Evolutionary conservation across 2,888 invertebrate species (phyloP).

Genomic region (Dicycla oo): DNA sequence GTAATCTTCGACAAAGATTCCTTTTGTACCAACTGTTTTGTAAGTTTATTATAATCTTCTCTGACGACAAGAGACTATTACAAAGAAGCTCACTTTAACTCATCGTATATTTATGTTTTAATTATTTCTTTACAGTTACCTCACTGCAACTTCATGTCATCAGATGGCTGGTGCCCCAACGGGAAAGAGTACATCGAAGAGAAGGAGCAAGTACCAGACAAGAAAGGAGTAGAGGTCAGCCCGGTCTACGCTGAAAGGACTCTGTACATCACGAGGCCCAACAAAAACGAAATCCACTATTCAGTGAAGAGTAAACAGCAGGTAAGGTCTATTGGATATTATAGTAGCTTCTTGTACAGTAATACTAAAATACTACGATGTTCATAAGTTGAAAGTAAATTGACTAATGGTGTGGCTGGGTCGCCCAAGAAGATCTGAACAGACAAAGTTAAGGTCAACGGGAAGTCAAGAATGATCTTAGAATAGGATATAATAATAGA

Average conservation of each 20-base stretch:
- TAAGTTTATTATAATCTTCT: not conserved
- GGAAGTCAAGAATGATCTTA: conserved; percentile 12
- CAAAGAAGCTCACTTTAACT: not conserved
- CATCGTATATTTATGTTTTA: not conserved
- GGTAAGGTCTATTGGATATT: conserved; percentile 26
- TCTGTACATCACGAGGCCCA: conserved; percentile 38
- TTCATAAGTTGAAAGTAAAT: not conserved
- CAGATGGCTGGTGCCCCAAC: conserved; percentile 71
- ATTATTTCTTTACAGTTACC: conserved; percentile 66
- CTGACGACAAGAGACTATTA: not conserved
- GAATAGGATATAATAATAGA: conserved; percentile 23
- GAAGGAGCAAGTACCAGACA: conserved; percentile 3
- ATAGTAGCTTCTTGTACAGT: not conserved
- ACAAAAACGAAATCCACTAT: conserved; percentile 45
- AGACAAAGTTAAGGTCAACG: conserved; percentile 11
- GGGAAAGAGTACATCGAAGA: conserved; percentile 59
- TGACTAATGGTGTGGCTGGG: not conserved
- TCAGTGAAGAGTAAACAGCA: conserved; percentile 13
- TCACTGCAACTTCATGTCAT: conserved; percentile 62
- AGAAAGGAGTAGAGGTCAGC: conserved; percentile 50
- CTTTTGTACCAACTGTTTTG: not conserved
- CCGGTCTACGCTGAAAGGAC: conserved; percentile 61
- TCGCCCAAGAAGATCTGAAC: conserved; percentile 8
- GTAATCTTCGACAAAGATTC: not conserved
- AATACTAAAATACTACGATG: not conserved